Evolutionary conservation across 2,113 vertebrate species (phyloP).

Genomic region (Dissostichus mawsoni): DNA sequence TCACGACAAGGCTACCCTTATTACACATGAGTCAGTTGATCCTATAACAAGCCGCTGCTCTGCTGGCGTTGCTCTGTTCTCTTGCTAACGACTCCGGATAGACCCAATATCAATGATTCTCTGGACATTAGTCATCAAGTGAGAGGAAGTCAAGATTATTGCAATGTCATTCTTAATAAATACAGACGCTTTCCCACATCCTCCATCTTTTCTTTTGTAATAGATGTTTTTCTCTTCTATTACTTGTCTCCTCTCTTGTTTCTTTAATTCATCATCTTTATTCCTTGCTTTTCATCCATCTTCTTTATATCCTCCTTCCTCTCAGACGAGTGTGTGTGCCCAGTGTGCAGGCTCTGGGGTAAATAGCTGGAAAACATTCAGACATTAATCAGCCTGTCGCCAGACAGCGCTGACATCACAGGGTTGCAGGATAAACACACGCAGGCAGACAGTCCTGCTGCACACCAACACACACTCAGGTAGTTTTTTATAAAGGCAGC

Average conservation of each 20-base stretch:
- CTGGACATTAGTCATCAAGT: slow-evolving; percentile 54
- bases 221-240: neutral
- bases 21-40: slow-evolving; percentile 46
- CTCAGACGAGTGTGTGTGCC: slow-evolving; percentile 16
- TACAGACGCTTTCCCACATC: slow-evolving; percentile 31
- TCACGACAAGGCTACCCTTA: slow-evolving; percentile 45
- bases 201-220: neutral
- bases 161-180: slow-evolving; percentile 60
- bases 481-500: slow-evolving; percentile 21
- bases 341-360: slow-evolving; percentile 47
- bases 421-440: slow-evolving; percentile 70
- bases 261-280: slow-evolving; percentile 12
- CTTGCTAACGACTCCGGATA: slow-evolving; percentile 43
- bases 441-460: slow-evolving; percentile 1
- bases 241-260: neutral
- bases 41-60: slow-evolving; percentile 11
- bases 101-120: slow-evolving; percentile 33
- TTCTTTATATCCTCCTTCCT: neutral
- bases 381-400: slow-evolving; percentile 82
- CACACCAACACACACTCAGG: slow-evolving; percentile 27
- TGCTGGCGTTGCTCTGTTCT: slow-evolving; percentile 14
- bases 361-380: slow-evolving; percentile 80
- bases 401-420: slow-evolving; percentile 83
- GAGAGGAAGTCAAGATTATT: slow-evolving; percentile 58
- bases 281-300: neutral